Conservation (phyloP, 2,888 invertebrate genomes). For the Candidula unifasciata region DNA sequence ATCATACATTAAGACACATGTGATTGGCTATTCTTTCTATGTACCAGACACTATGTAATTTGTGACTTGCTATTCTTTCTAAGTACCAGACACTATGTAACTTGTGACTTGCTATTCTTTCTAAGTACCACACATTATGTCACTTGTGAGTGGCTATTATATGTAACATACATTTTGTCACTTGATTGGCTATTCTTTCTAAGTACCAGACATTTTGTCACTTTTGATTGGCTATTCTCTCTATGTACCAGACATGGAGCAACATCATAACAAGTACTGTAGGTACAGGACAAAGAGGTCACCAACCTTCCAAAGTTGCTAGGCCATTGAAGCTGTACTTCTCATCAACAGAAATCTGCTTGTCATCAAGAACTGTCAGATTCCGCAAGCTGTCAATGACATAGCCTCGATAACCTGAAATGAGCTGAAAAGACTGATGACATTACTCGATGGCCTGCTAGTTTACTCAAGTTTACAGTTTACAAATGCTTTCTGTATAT, state of each 20-base stretch:
- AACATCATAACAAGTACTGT: not conserved
- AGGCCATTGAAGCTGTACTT: conserved; percentile 75
- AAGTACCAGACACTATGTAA: no score
- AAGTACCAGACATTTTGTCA: not conserved
- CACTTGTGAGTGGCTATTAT: no score
- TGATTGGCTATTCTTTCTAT: no score
- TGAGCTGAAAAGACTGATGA: conserved; percentile 63
- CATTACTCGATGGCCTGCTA: not conserved
- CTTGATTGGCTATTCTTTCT: no score
- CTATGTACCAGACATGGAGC: not conserved
- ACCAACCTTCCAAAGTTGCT: conserved; percentile 72
- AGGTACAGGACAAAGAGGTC: no score
- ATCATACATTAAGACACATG: no score
- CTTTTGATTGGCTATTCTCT: not conserved
- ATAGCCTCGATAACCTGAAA: conserved; percentile 76
- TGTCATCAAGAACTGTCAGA: conserved; percentile 74
- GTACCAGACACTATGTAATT: no score
- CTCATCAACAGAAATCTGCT: conserved; percentile 76
- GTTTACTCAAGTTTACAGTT: not conserved
- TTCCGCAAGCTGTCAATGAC: conserved; percentile 74
- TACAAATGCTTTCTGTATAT: no score
- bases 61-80: no score
- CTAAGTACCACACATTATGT: no score
- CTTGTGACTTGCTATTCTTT: no score
- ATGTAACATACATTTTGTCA: no score